phyloP scores from a whole-genome alignment of 2,888 invertebrate genomes.

The Troides oblongomaculatus region DNA sequence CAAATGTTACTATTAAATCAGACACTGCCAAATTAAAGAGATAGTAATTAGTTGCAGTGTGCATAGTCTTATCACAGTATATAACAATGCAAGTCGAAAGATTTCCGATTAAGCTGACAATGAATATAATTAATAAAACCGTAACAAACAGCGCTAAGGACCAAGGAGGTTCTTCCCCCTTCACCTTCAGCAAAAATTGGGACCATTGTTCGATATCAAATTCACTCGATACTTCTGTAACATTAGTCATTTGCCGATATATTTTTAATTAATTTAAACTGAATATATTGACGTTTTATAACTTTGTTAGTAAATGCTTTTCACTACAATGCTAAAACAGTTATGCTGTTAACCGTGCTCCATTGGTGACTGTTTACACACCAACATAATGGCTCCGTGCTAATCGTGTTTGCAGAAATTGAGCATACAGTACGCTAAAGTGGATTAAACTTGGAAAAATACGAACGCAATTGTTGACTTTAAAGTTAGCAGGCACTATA shows the following conservation, averaged over 20 bases:
- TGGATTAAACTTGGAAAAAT: constrained; percentile 22
- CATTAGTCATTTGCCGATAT: constrained; percentile 30
- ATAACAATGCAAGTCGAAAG: constrained; percentile 66
- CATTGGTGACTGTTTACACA: constrained; percentile 18
- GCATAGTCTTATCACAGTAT: constrained; percentile 62
- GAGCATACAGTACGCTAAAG: constrained; percentile 15
- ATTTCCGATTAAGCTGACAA: constrained; percentile 55
- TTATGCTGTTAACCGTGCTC: constrained; percentile 13
- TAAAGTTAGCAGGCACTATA: neutral
- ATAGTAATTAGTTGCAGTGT: constrained; percentile 66
- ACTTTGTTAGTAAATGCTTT: constrained; percentile 15
- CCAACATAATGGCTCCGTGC: constrained; percentile 10
- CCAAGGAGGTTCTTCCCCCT: constrained; percentile 40
- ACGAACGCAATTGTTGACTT: neutral
- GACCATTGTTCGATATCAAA: constrained; percentile 63
- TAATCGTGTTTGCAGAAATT: constrained; percentile 27
- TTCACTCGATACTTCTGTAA: constrained; percentile 62
- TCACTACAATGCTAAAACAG: constrained; percentile 19
- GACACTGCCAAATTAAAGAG: constrained; percentile 65
- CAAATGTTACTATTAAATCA: constrained; percentile 58
- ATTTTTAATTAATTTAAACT: neutral
- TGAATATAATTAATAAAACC: constrained; percentile 43
- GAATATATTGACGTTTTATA: neutral
- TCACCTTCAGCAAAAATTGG: constrained; percentile 39
- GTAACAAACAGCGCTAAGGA: constrained; percentile 36